These are phyloP conservation scores for Pelosia muscerda DNA, from an alignment of 2,888 invertebrate genomes.

Conservation along the genomic window DNA sequence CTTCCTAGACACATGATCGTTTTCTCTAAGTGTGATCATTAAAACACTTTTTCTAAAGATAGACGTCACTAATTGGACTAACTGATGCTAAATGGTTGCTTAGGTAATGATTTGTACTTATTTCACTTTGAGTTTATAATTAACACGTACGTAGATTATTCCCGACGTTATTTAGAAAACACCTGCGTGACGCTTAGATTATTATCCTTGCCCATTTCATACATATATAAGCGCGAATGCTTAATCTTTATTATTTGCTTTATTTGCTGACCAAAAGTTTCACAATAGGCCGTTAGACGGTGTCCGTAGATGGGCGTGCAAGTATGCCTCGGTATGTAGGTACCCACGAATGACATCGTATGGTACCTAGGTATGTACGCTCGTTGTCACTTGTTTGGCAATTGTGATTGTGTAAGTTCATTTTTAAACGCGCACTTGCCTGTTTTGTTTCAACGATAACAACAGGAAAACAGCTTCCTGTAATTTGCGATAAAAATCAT, in stretches of 20 bases:
- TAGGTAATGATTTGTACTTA: conserved; percentile 24
- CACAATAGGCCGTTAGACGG: conserved; percentile 66
- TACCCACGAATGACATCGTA: conserved; percentile 9
- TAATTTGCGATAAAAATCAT: neutral
- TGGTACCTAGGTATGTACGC: conserved; percentile 10
- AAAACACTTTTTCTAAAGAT: neutral
- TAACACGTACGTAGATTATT: conserved; percentile 5
- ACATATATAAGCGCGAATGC: conserved; percentile 32
- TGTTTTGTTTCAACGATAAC: neutral
- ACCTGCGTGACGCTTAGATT: conserved; percentile 20
- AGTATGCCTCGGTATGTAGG: conserved; percentile 50
- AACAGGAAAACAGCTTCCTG: neutral
- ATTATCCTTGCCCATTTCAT: conserved; percentile 25
- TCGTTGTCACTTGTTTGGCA: neutral
- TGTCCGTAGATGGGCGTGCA: conserved; percentile 52
- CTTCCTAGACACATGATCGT: neutral
- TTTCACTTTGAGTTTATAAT: conserved; percentile 20
- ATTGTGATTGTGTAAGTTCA: conserved; percentile 1
- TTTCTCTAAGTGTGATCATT: conserved; percentile 1
- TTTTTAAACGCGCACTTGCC: neutral
- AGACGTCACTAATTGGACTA: conserved; percentile 18
- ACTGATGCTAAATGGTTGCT: conserved; percentile 15
- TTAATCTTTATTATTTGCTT: conserved; percentile 47
- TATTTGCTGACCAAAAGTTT: conserved; percentile 53
- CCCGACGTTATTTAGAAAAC: conserved; percentile 11